Evolutionary conservation across 92 coral and sea anemone genomes (phyloP), one percentile per base, ranked within the genome.

Genomic region (Zoanthus sansibaricus): DNA sequence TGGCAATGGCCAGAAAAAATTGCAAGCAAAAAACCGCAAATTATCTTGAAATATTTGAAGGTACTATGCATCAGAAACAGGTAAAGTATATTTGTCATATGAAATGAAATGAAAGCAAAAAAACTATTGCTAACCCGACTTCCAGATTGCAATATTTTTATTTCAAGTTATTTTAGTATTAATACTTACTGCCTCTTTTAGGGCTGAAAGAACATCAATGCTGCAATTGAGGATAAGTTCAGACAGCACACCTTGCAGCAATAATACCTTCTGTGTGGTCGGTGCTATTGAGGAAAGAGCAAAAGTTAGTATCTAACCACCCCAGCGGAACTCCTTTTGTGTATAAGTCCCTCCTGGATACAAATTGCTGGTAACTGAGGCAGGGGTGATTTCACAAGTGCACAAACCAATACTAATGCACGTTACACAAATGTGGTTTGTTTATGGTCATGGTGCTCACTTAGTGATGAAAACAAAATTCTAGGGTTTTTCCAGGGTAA

Each of bases 151-250:
- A 67, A 33, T 15, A 9, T 6, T 9, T 25, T 31, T 17, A 11
- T 0, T 6, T 6, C 46, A 7, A 3, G 17, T 31, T 18, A 55
- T 69, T 33, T 20, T 9, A 1, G 12, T 4, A 70, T 21, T 15
- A 15, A 1, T 14, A 74, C 98, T 79, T 78, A 95, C 98, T 91
- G 93, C 55, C 70, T 95, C 96, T 48, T 83, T 86, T 6, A 95
- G 83, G 47, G 98, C 90, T 10, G 96, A 95, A 61, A 95, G 87
- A 54, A 93, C 90, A 25, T 68, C 78, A 9, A 92, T 48, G 18
- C 87, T 48, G 9, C 92, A 56, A 15, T 82, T 18, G 75, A 46
- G 75, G 45, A 80, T 84, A 47, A 93, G 98, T 16, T 95, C 94
- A 46, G 90, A 71, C 83, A 95, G 45, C 56, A 94, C 88, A 51